Conservation (phyloP, 2,797 vertebrate genomes). For the Syngnathus rostellatus region DNA sequence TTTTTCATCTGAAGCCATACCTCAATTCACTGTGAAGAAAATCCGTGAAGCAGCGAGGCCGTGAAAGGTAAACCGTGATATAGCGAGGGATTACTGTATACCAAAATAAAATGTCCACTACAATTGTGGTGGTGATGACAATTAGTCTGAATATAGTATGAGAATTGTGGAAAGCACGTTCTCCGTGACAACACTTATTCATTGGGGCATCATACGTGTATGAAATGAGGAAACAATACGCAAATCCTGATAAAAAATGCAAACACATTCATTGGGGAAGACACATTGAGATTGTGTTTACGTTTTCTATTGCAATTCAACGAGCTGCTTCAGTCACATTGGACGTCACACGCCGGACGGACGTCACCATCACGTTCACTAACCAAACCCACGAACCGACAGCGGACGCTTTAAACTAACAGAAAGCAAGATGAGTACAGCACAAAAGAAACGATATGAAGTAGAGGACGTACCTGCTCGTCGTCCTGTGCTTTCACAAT, state of each 20-base stretch:
- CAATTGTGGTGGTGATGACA: too few relatives aligned
- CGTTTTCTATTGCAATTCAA: not conserved
- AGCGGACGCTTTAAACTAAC: not conserved
- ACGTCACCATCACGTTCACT: not conserved
- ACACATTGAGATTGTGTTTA: not conserved
- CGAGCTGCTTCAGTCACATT: not conserved
- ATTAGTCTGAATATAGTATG: too few relatives aligned
- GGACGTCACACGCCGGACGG: not conserved
- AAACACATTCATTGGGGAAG: not conserved
- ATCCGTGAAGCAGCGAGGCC: too few relatives aligned
- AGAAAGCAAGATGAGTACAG: not conserved
- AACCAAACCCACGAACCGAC: not conserved
- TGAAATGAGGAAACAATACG: not conserved
- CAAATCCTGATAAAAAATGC: not conserved
- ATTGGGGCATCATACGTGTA: too few relatives aligned
- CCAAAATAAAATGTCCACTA: too few relatives aligned
- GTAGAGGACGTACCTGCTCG: slow-evolving; percentile 29
- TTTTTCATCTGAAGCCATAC: too few relatives aligned
- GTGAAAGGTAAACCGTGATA: too few relatives aligned
- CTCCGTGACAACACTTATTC: too few relatives aligned
- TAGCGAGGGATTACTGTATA: too few relatives aligned
- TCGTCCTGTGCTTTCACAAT: slow-evolving; percentile 47
- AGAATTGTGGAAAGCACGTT: too few relatives aligned
- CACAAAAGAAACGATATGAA: not conserved
- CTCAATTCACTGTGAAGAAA: too few relatives aligned